A percentile compares a stretch with the other conserved stretches of the same genome.
phyloP scores from a whole-genome alignment of 2,113 vertebrate genomes.

The Neodon shergylaensis region DNA sequence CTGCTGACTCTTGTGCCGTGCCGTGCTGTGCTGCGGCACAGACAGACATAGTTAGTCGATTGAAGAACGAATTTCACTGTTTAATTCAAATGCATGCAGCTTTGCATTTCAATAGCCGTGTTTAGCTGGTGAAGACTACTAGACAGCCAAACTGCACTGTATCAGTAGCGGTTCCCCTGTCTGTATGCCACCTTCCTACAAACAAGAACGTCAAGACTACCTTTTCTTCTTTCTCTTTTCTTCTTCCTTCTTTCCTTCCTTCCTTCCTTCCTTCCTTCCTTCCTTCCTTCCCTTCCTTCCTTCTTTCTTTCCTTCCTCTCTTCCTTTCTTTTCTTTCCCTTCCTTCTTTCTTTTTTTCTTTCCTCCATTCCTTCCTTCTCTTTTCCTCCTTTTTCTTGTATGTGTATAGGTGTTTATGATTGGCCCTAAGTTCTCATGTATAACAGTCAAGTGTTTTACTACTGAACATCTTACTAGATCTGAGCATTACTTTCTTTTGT shows the following conservation, averaged over 20 bases:
- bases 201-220: background rate
- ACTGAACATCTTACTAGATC: no score
- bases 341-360: background rate
- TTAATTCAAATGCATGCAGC: background rate
- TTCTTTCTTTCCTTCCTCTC: background rate
- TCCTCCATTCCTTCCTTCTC: background rate
- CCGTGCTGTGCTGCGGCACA: background rate
- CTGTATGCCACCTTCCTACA: background rate
- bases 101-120: background rate
- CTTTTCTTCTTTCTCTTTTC: background rate
- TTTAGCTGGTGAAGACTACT: background rate
- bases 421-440: no score
- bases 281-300: background rate
- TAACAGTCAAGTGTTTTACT: background rate
- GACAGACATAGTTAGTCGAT: background rate
- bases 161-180: background rate
- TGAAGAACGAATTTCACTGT: background rate
- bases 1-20: background rate
- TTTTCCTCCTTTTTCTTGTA: background rate
- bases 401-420: no score
- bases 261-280: background rate
- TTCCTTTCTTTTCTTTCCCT: background rate
- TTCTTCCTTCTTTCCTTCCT: background rate
- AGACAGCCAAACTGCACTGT: background rate
- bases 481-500: background rate